phyloP scores from a whole-genome alignment of 2,797 vertebrate species.

The Tympanoctomys barrerae region DNA sequence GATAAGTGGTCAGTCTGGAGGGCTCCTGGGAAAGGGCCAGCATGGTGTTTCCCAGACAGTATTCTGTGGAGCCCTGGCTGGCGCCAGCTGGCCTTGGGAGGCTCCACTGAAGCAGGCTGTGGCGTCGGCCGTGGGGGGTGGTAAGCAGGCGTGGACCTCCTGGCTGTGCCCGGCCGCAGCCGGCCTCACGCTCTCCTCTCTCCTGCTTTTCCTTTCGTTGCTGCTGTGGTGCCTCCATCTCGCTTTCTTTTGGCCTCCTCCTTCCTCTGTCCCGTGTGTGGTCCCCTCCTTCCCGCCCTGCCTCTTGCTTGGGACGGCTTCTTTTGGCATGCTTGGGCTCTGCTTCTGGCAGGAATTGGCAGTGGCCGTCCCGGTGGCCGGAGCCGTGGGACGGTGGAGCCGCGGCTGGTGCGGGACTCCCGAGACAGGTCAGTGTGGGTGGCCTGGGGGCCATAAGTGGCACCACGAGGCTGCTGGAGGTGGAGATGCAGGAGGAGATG shows the following conservation, averaged over 20 bases:
- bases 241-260: conserved; percentile 20
- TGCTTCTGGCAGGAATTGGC: conserved; percentile 71
- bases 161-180: background rate
- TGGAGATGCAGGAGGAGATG: background rate
- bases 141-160: background rate
- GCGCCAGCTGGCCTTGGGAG: fast-evolving
- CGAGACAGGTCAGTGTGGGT: conserved; percentile 80
- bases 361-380: conserved; percentile 59
- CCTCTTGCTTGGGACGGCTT: conserved; percentile 59
- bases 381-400: conserved; percentile 66
- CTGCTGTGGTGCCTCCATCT: conserved; percentile 48
- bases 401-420: conserved; percentile 47
- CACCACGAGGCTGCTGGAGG: background rate
- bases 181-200: conserved; percentile 68
- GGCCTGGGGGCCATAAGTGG: conserved; percentile 46
- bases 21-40: fast-evolving
- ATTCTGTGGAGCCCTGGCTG: background rate
- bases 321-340: conserved; percentile 63
- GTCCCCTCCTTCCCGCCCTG: background rate
- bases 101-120: background rate
- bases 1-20: fast-evolving
- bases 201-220: conserved; percentile 59
- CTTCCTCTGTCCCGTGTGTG: conserved; percentile 44
- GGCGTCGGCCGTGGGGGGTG: background rate
- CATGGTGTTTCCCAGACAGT: fast-evolving